Percentiles rank a stretch among this genome's conserved stretches.
Conservation (phyloP, 2,888 invertebrate species). For the Glyphotaelius pellucidus region DNA sequence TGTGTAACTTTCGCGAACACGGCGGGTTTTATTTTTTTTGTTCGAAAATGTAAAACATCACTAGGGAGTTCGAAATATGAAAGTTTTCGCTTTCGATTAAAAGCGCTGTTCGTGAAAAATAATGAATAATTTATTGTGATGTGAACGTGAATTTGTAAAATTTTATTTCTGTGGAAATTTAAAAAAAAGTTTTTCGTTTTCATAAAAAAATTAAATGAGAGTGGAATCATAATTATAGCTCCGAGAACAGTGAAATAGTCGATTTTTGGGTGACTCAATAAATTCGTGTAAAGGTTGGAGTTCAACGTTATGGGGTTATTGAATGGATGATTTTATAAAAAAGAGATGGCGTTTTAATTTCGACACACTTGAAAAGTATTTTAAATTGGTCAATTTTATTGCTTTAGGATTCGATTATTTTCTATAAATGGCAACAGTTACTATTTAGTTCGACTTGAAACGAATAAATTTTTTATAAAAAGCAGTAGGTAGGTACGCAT, state of each 20-base stretch:
- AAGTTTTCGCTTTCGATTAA: background rate
- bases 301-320: background rate
- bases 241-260: background rate
- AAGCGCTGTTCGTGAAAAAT: background rate
- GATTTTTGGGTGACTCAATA: background rate
- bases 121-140: background rate
- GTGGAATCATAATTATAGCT: background rate
- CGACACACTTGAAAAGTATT: background rate
- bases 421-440: too few relatives aligned
- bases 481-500: too few relatives aligned
- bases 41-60: background rate
- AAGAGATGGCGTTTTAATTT: background rate
- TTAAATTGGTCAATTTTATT: too few relatives aligned
- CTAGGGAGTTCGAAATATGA: background rate
- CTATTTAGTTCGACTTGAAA: too few relatives aligned
- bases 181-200: background rate
- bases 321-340: background rate
- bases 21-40: background rate
- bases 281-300: background rate
- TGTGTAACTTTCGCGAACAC: slow-evolving; percentile 2
- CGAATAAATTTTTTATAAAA: too few relatives aligned
- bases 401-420: too few relatives aligned
- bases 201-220: background rate
- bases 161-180: background rate
- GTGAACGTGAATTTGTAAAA: background rate